A percentile compares a stretch with the other conserved stretches of the same genome.
Conservation (phyloP, 2,113 vertebrate genomes). For the Paratilapia polleni region DNA sequence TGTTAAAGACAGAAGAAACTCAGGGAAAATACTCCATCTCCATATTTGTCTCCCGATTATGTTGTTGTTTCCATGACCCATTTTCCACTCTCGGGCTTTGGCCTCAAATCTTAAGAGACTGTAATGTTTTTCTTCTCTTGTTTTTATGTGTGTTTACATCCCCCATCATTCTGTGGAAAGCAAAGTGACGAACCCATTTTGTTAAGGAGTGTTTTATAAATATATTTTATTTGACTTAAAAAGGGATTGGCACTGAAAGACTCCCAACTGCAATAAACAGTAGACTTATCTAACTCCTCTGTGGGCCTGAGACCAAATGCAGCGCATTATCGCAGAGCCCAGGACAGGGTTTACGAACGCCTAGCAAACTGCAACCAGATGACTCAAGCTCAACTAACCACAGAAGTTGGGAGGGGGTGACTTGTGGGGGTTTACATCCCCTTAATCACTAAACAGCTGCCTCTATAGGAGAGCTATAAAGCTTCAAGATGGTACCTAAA, state of each 20-base stretch:
- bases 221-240: conserved; percentile 5
- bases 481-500: conserved; percentile 29
- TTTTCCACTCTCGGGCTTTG: conserved; percentile 4
- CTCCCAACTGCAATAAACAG: not conserved
- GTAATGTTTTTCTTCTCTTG: not conserved
- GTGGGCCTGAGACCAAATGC: conserved; percentile 1
- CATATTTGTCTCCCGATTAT: not conserved
- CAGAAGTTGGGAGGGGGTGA: not conserved
- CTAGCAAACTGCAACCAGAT: conserved; percentile 36
- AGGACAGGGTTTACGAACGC: conserved; percentile 16
- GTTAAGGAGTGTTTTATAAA: not conserved
- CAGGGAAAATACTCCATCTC: not conserved
- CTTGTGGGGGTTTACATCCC: not conserved
- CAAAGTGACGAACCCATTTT: not conserved
- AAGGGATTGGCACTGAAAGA: not conserved
- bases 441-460: conserved; percentile 38
- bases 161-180: not conserved
- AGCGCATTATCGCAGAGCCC: not conserved
- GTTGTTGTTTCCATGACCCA: conserved; percentile 12
- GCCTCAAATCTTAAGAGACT: conserved; percentile 10
- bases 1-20: not conserved
- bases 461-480: conserved; percentile 15
- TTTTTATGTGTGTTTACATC: conserved; percentile 6
- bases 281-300: not conserved
- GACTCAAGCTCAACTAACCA: conserved; percentile 20